phyloP scores from a whole-genome alignment of 2,888 invertebrate species.

The Eilema griseolum region DNA sequence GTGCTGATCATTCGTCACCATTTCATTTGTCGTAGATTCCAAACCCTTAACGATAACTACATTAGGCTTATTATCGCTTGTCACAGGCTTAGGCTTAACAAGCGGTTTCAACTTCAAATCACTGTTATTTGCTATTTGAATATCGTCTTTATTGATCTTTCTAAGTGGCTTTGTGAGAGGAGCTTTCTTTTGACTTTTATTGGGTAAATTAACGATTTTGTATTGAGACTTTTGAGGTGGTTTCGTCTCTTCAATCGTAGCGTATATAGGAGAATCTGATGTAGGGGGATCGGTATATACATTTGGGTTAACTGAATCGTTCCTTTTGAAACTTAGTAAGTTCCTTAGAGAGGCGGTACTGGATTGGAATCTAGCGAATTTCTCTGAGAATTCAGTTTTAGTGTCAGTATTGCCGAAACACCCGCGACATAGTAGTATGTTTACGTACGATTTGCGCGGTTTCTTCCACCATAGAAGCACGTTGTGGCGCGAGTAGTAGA shows the following conservation, averaged over 20 bases:
- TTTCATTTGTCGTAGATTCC: slow-evolving; percentile 89
- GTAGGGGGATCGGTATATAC: slow-evolving; percentile 25
- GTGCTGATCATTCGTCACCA: slow-evolving; percentile 59
- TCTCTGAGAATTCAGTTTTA: slow-evolving; percentile 39
- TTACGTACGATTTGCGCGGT: slow-evolving; percentile 84
- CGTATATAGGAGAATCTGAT: slow-evolving; percentile 40
- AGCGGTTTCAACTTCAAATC: slow-evolving; percentile 42
- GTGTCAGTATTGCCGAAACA: slow-evolving; percentile 31
- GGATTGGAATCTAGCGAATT: slow-evolving; percentile 48
- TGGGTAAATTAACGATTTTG: slow-evolving; percentile 33
- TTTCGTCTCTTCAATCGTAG: slow-evolving; percentile 29
- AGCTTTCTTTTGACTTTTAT: slow-evolving; percentile 46
- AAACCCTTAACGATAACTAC: slow-evolving; percentile 88
- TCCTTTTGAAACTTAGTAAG: slow-evolving; percentile 45
- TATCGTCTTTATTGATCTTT: slow-evolving; percentile 76
- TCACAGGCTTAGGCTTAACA: slow-evolving; percentile 38
- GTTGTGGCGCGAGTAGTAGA: slow-evolving; percentile 93
- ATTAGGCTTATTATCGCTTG: slow-evolving; percentile 60
- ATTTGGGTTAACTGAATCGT: slow-evolving; percentile 27
- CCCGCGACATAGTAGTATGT: slow-evolving; percentile 50
- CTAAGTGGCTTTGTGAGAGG: slow-evolving; percentile 61
- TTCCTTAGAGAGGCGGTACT: slow-evolving; percentile 42
- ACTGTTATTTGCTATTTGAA: slow-evolving; percentile 61
- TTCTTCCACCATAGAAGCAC: slow-evolving; percentile 83
- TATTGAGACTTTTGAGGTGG: slow-evolving; percentile 24